phyloP scores from a whole-genome alignment of 1,140 invertebrate species.

The Polypedilum vanderplanki region DNA sequence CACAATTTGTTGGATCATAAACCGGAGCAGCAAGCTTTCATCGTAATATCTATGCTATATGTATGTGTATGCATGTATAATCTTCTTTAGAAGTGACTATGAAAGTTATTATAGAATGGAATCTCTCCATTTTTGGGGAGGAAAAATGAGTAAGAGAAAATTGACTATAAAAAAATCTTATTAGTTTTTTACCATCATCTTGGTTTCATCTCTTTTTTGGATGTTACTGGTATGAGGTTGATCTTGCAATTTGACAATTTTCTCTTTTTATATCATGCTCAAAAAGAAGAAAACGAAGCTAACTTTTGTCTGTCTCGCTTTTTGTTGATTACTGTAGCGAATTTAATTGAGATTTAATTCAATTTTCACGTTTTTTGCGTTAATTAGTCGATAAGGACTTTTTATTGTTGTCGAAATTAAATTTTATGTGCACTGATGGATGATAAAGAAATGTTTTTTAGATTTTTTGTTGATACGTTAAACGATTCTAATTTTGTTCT shows the following conservation, averaged over 20 bases:
- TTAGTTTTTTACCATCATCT: slow-evolving; percentile 3
- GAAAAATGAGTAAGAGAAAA: slow-evolving; percentile 25
- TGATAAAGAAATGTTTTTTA: too few relatives aligned
- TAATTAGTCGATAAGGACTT: too few relatives aligned
- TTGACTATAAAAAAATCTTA: slow-evolving; percentile 27
- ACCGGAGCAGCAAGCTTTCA: neutral
- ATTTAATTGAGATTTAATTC: too few relatives aligned
- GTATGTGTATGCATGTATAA: neutral
- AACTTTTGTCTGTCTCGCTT: too few relatives aligned
- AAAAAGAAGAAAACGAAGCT: neutral
- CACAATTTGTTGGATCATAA: slow-evolving; percentile 18
- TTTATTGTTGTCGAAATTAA: too few relatives aligned
- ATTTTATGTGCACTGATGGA: too few relatives aligned
- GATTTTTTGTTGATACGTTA: too few relatives aligned
- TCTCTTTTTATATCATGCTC: neutral
- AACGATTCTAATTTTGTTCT: too few relatives aligned
- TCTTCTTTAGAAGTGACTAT: neutral
- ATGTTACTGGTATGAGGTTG: neutral
- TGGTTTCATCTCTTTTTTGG: neutral
- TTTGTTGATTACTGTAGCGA: too few relatives aligned
- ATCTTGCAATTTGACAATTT: neutral
- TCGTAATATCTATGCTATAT: neutral
- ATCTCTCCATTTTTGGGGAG: neutral
- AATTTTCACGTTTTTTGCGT: too few relatives aligned
- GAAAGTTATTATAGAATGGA: neutral